Conservation (phyloP, 2,888 invertebrate species). For the Danaus chrysippus region DNA sequence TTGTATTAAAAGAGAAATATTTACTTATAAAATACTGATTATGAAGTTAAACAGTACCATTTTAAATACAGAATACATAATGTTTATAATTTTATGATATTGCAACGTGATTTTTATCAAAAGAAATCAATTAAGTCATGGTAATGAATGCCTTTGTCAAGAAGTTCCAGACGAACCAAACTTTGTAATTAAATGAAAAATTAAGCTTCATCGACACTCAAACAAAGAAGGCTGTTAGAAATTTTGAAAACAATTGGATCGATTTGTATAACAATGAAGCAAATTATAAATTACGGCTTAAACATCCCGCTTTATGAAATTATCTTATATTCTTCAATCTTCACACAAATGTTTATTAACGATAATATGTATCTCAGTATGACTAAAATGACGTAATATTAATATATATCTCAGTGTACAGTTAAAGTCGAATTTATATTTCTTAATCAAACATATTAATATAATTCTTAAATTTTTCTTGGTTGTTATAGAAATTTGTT, state of each 20-base stretch:
- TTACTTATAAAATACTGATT: no score
- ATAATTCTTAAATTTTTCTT: no score
- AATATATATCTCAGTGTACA: no score
- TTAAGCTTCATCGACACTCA: constrained; percentile 42
- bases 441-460: no score
- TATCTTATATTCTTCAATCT: not conserved
- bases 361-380: no score
- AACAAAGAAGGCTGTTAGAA: constrained; percentile 30
- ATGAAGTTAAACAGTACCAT: no score
- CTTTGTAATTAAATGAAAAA: constrained; percentile 55
- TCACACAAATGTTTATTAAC: not conserved
- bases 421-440: no score
- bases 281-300: constrained; percentile 8
- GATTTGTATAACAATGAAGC: constrained; percentile 27
- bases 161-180: constrained; percentile 29
- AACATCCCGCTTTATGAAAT: not conserved
- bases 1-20: no score
- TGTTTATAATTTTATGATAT: not conserved
- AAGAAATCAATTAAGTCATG: constrained; percentile 1
- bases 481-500: no score
- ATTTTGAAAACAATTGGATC: constrained; percentile 32
- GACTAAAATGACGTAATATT: no score
- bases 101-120: not conserved
- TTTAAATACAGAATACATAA: not conserved
- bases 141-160: constrained; percentile 4